Percentiles rank a stretch among this genome's conserved stretches.
These are phyloP conservation scores for Rhorus exstirpatorius DNA, from an alignment of 2,888 invertebrate species.

Conservation along the genomic window DNA sequence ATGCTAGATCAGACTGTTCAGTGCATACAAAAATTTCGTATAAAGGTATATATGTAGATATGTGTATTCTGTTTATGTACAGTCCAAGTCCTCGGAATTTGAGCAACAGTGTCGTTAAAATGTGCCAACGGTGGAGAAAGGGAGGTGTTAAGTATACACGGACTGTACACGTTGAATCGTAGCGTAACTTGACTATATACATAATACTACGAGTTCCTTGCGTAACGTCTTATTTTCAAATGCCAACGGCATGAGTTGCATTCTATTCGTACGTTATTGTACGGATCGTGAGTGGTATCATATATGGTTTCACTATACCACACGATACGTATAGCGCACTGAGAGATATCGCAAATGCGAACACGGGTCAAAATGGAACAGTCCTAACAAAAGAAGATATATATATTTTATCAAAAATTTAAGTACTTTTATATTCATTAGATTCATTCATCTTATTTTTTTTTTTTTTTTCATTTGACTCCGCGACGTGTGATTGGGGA, in stretches of 20 bases:
- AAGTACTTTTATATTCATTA: too few relatives aligned
- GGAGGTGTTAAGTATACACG: constrained; percentile 19
- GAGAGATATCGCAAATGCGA: neutral
- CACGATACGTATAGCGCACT: neutral
- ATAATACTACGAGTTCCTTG: constrained; percentile 51
- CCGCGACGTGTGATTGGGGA: too few relatives aligned
- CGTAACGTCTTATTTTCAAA: constrained; percentile 70
- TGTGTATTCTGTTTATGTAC: neutral
- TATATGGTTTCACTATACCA: constrained; percentile 24
- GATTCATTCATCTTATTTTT: too few relatives aligned
- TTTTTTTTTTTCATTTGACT: too few relatives aligned
- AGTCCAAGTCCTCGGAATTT: neutral
- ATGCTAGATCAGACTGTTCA: constrained; percentile 22
- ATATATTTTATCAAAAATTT: too few relatives aligned
- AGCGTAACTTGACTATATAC: neutral
- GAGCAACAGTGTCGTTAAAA: neutral
- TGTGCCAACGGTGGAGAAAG: constrained; percentile 2
- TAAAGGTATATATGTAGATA: neutral
- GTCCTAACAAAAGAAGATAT: neutral
- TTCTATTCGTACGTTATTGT: constrained; percentile 41
- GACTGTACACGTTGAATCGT: constrained; percentile 3
- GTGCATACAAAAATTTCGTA: constrained; percentile 4
- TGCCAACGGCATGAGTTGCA: constrained; percentile 69
- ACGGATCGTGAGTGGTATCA: constrained; percentile 10
- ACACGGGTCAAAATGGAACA: neutral